Base-by-base conservation (phyloP, 1,140 invertebrate genomes). In the Carcinoscorpius rotundicauda region DNA sequence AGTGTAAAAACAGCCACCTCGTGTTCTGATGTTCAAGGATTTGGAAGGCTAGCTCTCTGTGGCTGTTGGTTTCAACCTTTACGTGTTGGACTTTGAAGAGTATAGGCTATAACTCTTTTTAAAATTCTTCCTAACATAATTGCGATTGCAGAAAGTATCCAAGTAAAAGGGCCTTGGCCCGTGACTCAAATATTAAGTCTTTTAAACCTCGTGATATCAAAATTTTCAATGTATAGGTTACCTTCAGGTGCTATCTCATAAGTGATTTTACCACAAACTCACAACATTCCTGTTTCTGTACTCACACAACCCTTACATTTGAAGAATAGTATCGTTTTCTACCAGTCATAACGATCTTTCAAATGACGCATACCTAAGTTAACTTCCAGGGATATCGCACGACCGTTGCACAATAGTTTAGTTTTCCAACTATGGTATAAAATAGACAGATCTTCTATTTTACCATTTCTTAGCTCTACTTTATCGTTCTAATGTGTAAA, bases 301-400 rank as follows among this genome's bases (percentile, higher is more conserved):
- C 60, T 5, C 65, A 60, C 51, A 62, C 65, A 5, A 3, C 5
- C 51, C 3, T 29, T 29, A 3, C 48, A 49, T 49, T 62, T n/a
- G 1, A 50, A 49, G 9, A 48, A 11, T 4, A 60, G 50, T 3
- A 51, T 48, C 11, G 6, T 5, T 48, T 65, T 65, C 3, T 8
- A 10, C 65, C 65, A 66, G 3, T 60, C 63, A 58, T 66, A 66
- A 52, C 65, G 65, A 62, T 61, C 65, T 61, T 66, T 5, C 3
- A 58, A 63, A 63, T 4, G 50, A 3, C 6, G 6, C 49, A 50
- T n/a, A 3, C 6, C 49, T 5, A 51, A 51, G 8, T 9, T 5
- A 50, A 9, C 49, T 2, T 3, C 6, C 9, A 3, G 58, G 58
- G 48, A 4, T 29, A 3, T 50, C 6, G 6, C 11, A 3, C 49